phyloP scores from a whole-genome alignment of 2,888 invertebrate species.

The Drosophila macrospina region DNA sequence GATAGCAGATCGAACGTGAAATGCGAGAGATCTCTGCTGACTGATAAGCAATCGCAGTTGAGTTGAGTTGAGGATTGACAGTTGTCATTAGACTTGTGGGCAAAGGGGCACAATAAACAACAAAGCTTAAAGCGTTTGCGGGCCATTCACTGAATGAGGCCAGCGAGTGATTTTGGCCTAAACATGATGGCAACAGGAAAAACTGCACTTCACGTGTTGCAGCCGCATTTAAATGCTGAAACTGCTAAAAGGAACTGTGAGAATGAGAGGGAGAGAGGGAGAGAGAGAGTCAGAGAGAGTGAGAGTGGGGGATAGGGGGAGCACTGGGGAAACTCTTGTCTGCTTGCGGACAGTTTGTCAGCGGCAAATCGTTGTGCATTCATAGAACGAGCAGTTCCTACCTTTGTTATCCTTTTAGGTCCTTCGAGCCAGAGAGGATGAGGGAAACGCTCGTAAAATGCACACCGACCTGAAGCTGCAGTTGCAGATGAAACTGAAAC shows the following conservation, averaged over 20 bases:
- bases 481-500: constrained; percentile 5
- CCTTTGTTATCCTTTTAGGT: constrained; percentile 45
- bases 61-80: background rate
- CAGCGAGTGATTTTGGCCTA: background rate
- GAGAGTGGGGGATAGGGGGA: background rate
- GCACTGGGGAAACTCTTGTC: background rate
- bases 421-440: constrained; percentile 2
- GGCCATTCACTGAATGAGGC: background rate
- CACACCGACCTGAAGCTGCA: constrained; percentile 28
- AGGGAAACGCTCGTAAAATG: constrained; percentile 44
- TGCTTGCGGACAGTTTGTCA: constrained; percentile 33
- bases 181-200: constrained; percentile 42
- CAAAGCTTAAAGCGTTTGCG: constrained; percentile 18
- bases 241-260: background rate
- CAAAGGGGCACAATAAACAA: constrained; percentile 21
- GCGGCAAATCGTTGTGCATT: constrained; percentile 51
- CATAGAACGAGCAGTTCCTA: constrained; percentile 46
- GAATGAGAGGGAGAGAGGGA: background rate
- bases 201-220: constrained; percentile 31
- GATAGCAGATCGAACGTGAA: constrained; percentile 1
- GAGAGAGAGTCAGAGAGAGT: constrained; percentile 2
- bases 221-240: constrained; percentile 2
- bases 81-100: background rate
- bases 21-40: background rate
- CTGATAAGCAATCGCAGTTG: constrained; percentile 19